Evolutionary conservation across 2,888 invertebrate genomes (phyloP), one percentile per base, ranked within the genome.

Genomic region (Ophion obscuratus): DNA sequence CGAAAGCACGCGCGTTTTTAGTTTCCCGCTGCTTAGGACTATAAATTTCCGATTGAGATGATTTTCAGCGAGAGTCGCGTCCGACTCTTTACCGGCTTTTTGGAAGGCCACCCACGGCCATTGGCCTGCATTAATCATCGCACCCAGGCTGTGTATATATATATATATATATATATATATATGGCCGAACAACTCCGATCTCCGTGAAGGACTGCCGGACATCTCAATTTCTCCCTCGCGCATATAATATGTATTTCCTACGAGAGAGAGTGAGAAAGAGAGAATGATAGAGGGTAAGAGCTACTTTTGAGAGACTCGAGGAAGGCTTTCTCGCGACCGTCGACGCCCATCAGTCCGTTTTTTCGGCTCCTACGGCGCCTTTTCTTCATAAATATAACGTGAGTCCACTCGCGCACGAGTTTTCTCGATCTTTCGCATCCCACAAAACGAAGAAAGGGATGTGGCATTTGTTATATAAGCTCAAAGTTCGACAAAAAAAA

Each of bases 71-170:
- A 80, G 81, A 76, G 67, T 80, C 67, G n/a, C 67, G n/a, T 66
- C 44, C 14, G 36, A 62, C 24, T 47, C 74, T 83, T 67, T 74
- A 62, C 79, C 40, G 71, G 59, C 27, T 40, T 64, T 83, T 68
- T 74, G 53, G 67, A 36, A 20, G 87, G 84, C 88, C 88, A 88
- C 88, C 88, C 88, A 88, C 86, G 84, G 83, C 68, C 76, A 76
- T 73, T 53, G 76, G 82, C 47, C 75, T 86, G 84, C 88, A 88
- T 88, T 86, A 88, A 88, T 88, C 88, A 88, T 87, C 83, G 84
- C 84, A 68, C 83, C 75, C 78, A 66, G 74, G 78, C 62, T 70
- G 78, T 36, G 62, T 57, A 36, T 57, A 36, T 68, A 24, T 61
- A 68, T 75, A 53, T 73, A 66, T 78, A 53, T 83, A 62, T 81